Evolutionary conservation across 30 jellyfish, hydroid and myxozoan species (phyloP).

Genomic region (Clytia hemisphaerica): DNA sequence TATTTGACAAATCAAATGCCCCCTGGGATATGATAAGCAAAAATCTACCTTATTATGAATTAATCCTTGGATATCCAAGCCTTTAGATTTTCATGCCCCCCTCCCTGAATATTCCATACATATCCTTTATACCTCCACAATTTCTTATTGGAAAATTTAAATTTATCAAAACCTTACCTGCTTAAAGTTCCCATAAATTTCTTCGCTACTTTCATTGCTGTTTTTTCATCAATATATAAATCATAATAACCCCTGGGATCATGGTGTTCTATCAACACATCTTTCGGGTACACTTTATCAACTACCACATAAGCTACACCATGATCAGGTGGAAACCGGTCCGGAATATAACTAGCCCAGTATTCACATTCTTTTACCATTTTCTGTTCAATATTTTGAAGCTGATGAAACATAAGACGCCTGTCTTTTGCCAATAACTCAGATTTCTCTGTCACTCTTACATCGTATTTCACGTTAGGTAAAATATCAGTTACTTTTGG

Average conservation of each 20-base stretch:
- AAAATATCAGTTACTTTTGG: neutral
- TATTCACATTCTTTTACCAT: conserved; percentile 46
- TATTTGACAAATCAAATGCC: too few relatives aligned
- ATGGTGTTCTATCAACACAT: conserved; percentile 18
- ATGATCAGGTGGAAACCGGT: conserved; percentile 14
- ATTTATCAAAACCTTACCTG: neutral
- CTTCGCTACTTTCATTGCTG: conserved; percentile 9
- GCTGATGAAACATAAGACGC: neutral
- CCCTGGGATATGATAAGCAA: too few relatives aligned
- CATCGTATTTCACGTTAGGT: conserved; percentile 32
- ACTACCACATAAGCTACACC: conserved; percentile 48
- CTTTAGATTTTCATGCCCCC: too few relatives aligned
- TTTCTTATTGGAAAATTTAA: too few relatives aligned
- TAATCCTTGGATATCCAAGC: too few relatives aligned
- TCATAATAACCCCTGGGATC: neutral
- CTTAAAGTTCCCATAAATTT: neutral
- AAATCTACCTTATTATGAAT: too few relatives aligned
- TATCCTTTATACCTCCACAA: too few relatives aligned
- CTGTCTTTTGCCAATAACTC: neutral
- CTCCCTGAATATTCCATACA: too few relatives aligned
- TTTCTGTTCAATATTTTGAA: neutral
- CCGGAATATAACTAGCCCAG: conserved; percentile 39
- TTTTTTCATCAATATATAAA: neutral
- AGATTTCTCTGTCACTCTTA: neutral
- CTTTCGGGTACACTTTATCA: conserved; percentile 51